Percentiles rank a stretch among this genome's conserved stretches.
Conservation (phyloP, 2,797 vertebrate genomes). For the Cynodonichthys magdalenae region DNA sequence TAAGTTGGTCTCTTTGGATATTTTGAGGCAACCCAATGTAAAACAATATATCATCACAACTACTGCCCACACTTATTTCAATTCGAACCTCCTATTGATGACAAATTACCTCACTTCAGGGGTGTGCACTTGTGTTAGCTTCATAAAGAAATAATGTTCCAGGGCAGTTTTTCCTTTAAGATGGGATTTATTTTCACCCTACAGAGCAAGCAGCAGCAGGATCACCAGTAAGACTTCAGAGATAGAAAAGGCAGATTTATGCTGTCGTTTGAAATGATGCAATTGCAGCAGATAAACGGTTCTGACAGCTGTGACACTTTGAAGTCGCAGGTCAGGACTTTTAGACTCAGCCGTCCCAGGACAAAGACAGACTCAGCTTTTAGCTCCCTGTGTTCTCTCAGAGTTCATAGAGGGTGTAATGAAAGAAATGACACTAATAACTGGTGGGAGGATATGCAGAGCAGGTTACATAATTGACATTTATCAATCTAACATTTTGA, state of each 20-base stretch:
- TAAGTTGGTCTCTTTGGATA: no score
- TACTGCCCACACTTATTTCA: no score
- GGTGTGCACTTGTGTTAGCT: not conserved
- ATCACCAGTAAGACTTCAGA: conserved; percentile 6
- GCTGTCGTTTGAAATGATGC: conserved; percentile 40
- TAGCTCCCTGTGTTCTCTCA: conserved; percentile 27
- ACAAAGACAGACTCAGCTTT: conserved; percentile 17
- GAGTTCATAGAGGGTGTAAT: conserved; percentile 61
- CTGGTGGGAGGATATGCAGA: conserved; percentile 47
- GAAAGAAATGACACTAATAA: conserved; percentile 71
- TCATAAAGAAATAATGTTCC: not conserved
- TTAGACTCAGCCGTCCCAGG: conserved; percentile 28
- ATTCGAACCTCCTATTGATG: no score
- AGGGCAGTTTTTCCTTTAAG: not conserved
- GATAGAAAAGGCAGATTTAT: conserved; percentile 25
- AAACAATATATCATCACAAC: no score
- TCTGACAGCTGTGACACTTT: conserved; percentile 50
- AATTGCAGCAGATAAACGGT: conserved; percentile 46
- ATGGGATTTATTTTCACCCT: conserved; percentile 34
- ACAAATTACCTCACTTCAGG: no score
- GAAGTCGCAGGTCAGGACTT: conserved; percentile 59
- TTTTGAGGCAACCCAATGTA: no score
- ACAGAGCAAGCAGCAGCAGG: not conserved
- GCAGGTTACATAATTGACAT: conserved; percentile 70
- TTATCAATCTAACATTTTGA: conserved; percentile 71